phyloP scores from a whole-genome alignment of 2,113 vertebrate species.

The Riparia riparia region DNA sequence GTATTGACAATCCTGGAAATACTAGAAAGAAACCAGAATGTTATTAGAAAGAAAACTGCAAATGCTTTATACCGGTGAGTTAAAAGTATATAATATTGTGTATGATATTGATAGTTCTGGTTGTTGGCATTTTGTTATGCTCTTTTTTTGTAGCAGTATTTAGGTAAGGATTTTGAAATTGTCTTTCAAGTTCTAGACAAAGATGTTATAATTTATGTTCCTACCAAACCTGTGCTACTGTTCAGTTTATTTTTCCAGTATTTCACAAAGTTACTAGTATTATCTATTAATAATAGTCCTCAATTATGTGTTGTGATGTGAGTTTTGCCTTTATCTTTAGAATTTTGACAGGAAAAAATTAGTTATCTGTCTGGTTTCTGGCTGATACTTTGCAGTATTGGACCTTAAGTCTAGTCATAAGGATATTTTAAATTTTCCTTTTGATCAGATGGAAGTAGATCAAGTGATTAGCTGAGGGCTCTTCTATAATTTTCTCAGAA shows the following conservation, averaged over 20 bases:
- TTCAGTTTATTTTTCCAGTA: neutral
- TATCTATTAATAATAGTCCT: neutral
- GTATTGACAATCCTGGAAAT: neutral
- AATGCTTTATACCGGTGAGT: neutral
- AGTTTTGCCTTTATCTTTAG: neutral
- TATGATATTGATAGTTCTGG: neutral
- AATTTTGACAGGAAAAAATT: neutral
- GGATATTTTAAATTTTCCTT: neutral
- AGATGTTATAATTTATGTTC: neutral
- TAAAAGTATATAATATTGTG: neutral
- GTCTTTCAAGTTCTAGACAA: neutral
- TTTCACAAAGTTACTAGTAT: neutral
- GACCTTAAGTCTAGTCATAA: neutral
- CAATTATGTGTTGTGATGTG: neutral
- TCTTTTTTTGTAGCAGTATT: neutral
- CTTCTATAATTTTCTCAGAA: neutral
- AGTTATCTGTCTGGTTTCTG: neutral
- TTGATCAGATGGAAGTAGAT: neutral
- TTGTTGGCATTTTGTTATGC: neutral
- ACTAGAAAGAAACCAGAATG: neutral
- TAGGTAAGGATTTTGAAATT: neutral
- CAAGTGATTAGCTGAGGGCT: neutral
- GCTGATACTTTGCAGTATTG: neutral
- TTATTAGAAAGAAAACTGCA: neutral
- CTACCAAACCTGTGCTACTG: neutral